A percentile compares a stretch with the other conserved stretches of the same genome.
These are phyloP conservation scores for Anagrus nilaparvatae DNA, from an alignment of 1,140 invertebrate genomes.

Conservation along the genomic window DNA sequence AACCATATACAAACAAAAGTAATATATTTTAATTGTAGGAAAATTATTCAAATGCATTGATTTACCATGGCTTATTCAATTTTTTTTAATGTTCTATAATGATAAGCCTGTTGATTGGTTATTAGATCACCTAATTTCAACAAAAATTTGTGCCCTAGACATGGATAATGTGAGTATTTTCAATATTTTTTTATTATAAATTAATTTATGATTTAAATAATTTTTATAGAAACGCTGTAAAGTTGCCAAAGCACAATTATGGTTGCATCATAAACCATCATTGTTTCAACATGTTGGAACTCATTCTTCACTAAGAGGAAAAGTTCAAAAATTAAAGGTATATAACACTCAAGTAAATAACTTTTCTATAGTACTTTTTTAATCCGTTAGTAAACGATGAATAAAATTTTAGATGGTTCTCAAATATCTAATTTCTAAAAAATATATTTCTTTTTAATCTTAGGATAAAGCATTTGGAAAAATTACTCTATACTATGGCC, in stretches of 20 bases:
- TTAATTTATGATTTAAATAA: slow-evolving; percentile 6
- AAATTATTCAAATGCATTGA: slow-evolving; percentile 90
- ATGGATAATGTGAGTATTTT: slow-evolving; percentile 60
- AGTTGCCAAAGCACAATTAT: slow-evolving; percentile 66
- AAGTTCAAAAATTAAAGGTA: slow-evolving; percentile 94
- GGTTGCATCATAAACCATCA: slow-evolving; percentile 84
- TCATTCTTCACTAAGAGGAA: slow-evolving; percentile 90
- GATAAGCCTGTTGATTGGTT: slow-evolving; percentile 97
- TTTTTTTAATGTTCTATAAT: slow-evolving; percentile 91
- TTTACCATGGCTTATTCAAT: slow-evolving; percentile 79
- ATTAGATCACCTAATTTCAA: slow-evolving; percentile 80
- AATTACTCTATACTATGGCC: slow-evolving; percentile 68
- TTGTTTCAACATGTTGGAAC: slow-evolving; percentile 94
- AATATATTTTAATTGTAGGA: slow-evolving; percentile 46
- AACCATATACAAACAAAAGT: background rate
- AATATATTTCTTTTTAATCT: slow-evolving; percentile 20
- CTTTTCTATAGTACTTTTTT: slow-evolving; percentile 9
- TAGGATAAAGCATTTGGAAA: slow-evolving; percentile 91
- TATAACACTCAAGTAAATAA: slow-evolving; percentile 13
- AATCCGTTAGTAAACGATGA: slow-evolving; percentile 6
- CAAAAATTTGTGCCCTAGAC: slow-evolving; percentile 82
- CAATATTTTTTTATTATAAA: slow-evolving; percentile 1
- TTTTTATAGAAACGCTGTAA: slow-evolving; percentile 72
- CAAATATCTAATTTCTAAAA: slow-evolving; percentile 6
- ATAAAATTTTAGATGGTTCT: slow-evolving; percentile 10